Percentiles rank a stretch among this genome's conserved stretches.
Evolutionary conservation across 2,113 vertebrate species (phyloP).

Genomic region (Hydrolagus affinis): DNA sequence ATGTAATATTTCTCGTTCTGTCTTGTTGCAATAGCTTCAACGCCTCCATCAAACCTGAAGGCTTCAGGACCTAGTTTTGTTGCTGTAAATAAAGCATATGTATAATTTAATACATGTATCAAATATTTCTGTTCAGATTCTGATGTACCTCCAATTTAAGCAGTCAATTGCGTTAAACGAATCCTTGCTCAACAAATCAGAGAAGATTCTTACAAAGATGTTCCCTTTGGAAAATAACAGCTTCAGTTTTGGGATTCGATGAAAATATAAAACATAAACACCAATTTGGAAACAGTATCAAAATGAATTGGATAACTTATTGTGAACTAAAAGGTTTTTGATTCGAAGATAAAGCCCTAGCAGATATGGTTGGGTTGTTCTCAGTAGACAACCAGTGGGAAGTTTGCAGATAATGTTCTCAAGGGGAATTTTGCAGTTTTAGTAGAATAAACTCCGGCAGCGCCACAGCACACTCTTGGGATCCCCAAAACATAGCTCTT

Average conservation of each 20-base stretch:
- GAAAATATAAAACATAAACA: neutral
- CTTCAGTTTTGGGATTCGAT: neutral
- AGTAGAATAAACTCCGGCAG: too few species aligned
- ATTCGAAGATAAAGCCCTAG: too few species aligned
- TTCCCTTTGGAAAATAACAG: neutral
- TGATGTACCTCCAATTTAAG: neutral
- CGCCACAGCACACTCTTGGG: too few species aligned
- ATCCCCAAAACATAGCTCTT: too few species aligned
- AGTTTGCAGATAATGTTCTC: too few species aligned
- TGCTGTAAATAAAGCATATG: constrained; percentile 49
- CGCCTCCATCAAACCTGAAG: constrained; percentile 91
- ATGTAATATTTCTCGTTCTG: constrained; percentile 98
- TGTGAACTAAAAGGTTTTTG: too few species aligned
- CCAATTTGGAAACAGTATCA: too few species aligned
- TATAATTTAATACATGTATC: neutral
- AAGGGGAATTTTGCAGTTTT: too few species aligned
- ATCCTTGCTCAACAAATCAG: neutral
- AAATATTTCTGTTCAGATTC: neutral
- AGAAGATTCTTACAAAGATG: neutral
- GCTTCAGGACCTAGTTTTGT: constrained; percentile 92
- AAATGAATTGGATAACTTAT: too few species aligned
- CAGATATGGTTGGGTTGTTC: too few species aligned
- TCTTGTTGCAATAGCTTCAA: constrained; percentile 92
- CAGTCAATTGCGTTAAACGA: neutral
- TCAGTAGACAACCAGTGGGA: too few species aligned